phyloP scores from a whole-genome alignment of 2,113 vertebrate genomes.

The Sigmodon hispidus region DNA sequence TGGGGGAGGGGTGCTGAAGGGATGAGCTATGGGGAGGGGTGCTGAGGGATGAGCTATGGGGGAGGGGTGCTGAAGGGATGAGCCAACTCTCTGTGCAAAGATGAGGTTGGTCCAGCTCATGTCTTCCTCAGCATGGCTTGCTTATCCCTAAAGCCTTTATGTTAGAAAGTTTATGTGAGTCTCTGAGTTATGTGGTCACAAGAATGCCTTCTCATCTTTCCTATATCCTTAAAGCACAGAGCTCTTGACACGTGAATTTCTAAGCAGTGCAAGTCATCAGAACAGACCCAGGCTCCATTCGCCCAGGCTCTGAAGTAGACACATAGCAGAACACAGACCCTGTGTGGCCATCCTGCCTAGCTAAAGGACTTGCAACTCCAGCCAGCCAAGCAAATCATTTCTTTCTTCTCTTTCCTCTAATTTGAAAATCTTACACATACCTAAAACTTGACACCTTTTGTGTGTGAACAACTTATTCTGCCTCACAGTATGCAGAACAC shows the following conservation, averaged over 20 bases:
- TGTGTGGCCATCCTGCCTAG: too few relatives aligned
- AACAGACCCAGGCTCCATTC: fast-evolving
- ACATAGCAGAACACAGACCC: fast-evolving
- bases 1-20: fast-evolving
- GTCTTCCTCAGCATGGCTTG: background rate
- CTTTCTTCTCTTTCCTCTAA: too few relatives aligned
- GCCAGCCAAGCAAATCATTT: fast-evolving
- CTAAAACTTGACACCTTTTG: background rate
- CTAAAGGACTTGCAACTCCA: fast-evolving
- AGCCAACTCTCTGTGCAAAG: background rate
- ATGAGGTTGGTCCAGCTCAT: fast-evolving
- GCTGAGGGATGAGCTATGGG: background rate
- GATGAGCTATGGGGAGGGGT: background rate
- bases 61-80: background rate
- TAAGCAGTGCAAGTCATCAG: background rate
- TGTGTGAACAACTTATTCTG: background rate
- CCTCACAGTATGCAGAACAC: background rate
- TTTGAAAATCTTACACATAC: background rate
- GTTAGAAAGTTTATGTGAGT: background rate
- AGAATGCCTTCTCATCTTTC: background rate
- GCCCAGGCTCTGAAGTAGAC: fast-evolving
- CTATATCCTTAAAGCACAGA: too few relatives aligned
- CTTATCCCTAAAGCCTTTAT: background rate
- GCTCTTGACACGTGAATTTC: fast-evolving
- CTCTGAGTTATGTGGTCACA: too few relatives aligned